Conservation (phyloP, 1,140 invertebrate genomes). For the Asobara japonica region DNA sequence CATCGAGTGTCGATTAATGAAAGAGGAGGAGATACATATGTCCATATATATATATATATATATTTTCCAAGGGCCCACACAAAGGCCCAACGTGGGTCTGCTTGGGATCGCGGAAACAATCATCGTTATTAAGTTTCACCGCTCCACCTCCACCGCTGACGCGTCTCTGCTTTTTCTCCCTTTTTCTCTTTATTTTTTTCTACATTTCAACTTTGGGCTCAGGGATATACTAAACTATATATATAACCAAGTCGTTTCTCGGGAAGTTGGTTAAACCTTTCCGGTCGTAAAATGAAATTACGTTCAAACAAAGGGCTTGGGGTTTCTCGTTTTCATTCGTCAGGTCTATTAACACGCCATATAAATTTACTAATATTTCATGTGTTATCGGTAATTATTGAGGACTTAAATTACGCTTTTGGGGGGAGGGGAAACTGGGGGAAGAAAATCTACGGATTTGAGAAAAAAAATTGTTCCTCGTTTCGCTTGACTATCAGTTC, state of each 20-base stretch:
- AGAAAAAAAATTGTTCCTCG: too few species aligned
- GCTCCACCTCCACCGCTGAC: constrained; percentile 1
- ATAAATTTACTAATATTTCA: neutral
- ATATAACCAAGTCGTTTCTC: constrained; percentile 38
- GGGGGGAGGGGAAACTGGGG: neutral
- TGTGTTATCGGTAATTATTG: neutral
- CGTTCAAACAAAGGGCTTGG: constrained; percentile 27
- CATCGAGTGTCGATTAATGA: constrained; percentile 27
- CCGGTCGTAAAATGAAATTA: constrained; percentile 35
- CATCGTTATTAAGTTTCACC: constrained; percentile 36
- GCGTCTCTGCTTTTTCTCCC: constrained; percentile 6
- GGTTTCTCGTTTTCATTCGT: constrained; percentile 19
- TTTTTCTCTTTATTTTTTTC: constrained; percentile 6
- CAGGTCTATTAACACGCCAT: constrained; percentile 1
- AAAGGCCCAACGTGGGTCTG: constrained; percentile 1
- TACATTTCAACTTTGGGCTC: neutral
- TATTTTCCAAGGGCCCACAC: neutral
- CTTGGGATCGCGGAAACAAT: constrained; percentile 34
- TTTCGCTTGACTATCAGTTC: too few species aligned
- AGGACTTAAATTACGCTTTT: neutral
- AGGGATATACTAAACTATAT: constrained; percentile 29
- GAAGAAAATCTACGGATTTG: neutral
- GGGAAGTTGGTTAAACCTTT: constrained; percentile 36
- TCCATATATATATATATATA: too few species aligned
- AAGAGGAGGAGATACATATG: neutral